Conservation (phyloP, 2,113 vertebrate species). For the Grus americana region DNA sequence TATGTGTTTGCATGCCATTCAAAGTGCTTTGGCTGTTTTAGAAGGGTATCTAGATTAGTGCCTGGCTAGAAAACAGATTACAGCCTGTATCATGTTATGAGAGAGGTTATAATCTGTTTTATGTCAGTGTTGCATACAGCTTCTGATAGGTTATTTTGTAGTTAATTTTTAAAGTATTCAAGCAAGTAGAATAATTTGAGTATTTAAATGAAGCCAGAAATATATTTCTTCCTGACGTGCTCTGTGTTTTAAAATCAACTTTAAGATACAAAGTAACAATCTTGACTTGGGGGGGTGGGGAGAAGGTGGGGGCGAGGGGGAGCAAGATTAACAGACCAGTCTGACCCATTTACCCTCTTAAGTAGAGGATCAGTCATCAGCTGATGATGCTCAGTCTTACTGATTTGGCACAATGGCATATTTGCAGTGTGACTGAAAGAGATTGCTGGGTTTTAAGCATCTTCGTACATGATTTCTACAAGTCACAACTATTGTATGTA, state of each 20-base stretch:
- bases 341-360: slow-evolving; percentile 58
- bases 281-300: not conserved
- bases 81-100: not conserved
- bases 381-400: slow-evolving; percentile 16
- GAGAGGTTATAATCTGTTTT: not conserved
- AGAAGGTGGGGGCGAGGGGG: not conserved
- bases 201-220: not conserved
- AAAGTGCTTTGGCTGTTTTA: not conserved
- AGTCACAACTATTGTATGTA: not conserved
- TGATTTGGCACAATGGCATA: slow-evolving; percentile 23
- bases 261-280: not conserved
- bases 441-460: not conserved
- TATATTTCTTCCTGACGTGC: not conserved
- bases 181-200: not conserved
- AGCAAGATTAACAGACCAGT: slow-evolving; percentile 18
- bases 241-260: not conserved
- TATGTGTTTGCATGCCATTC: not conserved
- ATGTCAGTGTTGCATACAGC: not conserved
- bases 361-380: slow-evolving; percentile 55
- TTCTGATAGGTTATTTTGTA: not conserved
- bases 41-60: not conserved
- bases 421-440: not conserved
- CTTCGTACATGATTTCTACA: not conserved
- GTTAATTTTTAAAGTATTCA: not conserved
- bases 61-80: not conserved